phyloP scores from a whole-genome alignment of 1,140 invertebrate genomes.

The Microplitis demolitor region DNA sequence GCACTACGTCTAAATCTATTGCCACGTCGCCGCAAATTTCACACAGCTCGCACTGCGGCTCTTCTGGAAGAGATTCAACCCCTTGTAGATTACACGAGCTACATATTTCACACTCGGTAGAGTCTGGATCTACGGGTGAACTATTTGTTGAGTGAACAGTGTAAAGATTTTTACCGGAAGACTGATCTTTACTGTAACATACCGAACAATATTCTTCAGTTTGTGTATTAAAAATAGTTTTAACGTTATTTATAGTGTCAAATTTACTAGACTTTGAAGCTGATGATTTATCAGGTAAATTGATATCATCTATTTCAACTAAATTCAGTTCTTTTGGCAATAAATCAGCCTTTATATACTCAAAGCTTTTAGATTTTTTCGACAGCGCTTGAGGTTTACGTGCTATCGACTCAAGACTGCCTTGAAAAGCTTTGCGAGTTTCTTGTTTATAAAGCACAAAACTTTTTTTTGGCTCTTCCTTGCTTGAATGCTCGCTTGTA shows the following conservation, averaged over 20 bases:
- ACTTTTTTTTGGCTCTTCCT: slow-evolving; percentile 5
- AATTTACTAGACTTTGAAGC: slow-evolving; percentile 25
- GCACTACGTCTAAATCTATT: slow-evolving; percentile 32
- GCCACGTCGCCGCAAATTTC: slow-evolving; percentile 55
- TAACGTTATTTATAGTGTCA: slow-evolving; percentile 38
- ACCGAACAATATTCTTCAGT: slow-evolving; percentile 54
- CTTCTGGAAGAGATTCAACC: slow-evolving; percentile 13
- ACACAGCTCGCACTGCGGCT: slow-evolving; percentile 47
- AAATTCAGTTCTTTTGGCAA: slow-evolving; percentile 19
- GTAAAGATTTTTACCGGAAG: slow-evolving; percentile 45
- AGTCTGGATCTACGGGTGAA: slow-evolving; percentile 49
- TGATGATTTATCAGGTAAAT: slow-evolving; percentile 3
- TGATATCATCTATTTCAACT: slow-evolving; percentile 3
- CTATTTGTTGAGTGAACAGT: slow-evolving; percentile 50
- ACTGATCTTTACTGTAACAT: slow-evolving; percentile 50
- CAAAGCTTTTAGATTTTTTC: slow-evolving; percentile 58
- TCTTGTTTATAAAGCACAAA: not conserved
- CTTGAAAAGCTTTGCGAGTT: slow-evolving; percentile 39
- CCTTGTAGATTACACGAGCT: slow-evolving; percentile 49
- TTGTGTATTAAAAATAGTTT: slow-evolving; percentile 39
- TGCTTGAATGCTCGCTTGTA: slow-evolving; percentile 10
- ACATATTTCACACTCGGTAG: slow-evolving; percentile 57
- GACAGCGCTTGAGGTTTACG: slow-evolving; percentile 37
- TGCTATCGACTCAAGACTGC: slow-evolving; percentile 54
- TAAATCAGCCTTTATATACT: slow-evolving; percentile 49